Conservation (phyloP, 2,797 vertebrate genomes). For the Garrulus glandarius region DNA sequence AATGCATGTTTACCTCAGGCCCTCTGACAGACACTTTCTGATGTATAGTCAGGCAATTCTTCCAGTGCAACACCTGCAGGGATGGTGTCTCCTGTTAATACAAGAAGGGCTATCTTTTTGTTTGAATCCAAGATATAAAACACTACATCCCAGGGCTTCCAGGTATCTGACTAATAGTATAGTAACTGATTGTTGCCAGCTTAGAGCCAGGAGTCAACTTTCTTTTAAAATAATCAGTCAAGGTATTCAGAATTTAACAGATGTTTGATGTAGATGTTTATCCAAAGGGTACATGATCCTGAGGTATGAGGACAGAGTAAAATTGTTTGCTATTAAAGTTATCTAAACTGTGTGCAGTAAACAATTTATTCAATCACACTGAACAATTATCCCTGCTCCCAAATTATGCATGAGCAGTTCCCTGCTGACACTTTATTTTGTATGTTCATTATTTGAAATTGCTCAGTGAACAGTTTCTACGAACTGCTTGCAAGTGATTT, state of each 20-base stretch:
- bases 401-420: background rate
- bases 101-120: background rate
- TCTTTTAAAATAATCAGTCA: background rate
- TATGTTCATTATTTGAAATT: background rate
- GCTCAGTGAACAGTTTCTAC: background rate
- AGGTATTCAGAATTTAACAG: background rate
- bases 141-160: background rate
- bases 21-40: background rate
- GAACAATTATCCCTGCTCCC: background rate
- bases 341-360: background rate
- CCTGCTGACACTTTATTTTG: constrained; percentile 19
- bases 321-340: background rate
- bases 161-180: background rate
- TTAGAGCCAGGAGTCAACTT: background rate
- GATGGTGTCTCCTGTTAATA: background rate
- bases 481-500: background rate
- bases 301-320: background rate
- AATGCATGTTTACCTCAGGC: background rate
- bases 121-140: background rate
- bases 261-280: background rate
- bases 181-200: background rate
- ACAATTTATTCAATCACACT: background rate
- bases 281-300: background rate
- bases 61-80: background rate
- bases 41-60: background rate